Evolutionary conservation across 2,888 invertebrate genomes (phyloP).

Genomic region (Gibbula magus): DNA sequence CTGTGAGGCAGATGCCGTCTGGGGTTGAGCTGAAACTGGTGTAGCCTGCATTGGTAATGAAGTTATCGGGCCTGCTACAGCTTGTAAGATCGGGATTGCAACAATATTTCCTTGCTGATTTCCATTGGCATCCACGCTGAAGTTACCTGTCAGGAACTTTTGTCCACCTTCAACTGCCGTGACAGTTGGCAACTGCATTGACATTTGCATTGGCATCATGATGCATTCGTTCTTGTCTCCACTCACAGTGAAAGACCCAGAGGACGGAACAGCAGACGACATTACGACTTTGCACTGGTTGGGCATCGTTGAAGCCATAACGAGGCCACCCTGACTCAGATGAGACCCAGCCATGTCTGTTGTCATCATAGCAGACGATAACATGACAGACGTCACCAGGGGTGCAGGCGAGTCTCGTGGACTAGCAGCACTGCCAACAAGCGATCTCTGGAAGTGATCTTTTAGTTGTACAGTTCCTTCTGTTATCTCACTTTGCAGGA

Average conservation of each 20-base stretch:
- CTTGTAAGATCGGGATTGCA: background rate
- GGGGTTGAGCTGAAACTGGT: background rate
- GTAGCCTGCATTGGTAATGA: background rate
- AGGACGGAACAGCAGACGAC: background rate
- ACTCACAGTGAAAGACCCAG: background rate
- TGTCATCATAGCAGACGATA: background rate
- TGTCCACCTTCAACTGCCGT: conserved; percentile 3
- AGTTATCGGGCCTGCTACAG: background rate
- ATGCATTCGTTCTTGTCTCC: background rate
- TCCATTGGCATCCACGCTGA: background rate
- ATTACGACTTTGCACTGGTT: conserved; percentile 7
- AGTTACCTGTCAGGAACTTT: background rate
- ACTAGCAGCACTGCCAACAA: background rate
- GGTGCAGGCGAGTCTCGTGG: background rate
- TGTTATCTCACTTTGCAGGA: background rate
- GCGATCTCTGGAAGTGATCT: background rate
- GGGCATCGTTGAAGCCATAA: conserved; percentile 5
- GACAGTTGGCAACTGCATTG: conserved; percentile 39
- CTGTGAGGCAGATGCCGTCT: background rate
- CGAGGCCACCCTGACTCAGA: background rate
- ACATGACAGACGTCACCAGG: background rate
- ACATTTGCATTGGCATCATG: conserved; percentile 15
- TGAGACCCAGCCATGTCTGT: background rate
- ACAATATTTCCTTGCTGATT: background rate
- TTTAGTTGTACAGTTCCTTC: background rate